Base-by-base conservation (phyloP, 2,888 invertebrate genomes). In the Keiferia lycopersicella region DNA sequence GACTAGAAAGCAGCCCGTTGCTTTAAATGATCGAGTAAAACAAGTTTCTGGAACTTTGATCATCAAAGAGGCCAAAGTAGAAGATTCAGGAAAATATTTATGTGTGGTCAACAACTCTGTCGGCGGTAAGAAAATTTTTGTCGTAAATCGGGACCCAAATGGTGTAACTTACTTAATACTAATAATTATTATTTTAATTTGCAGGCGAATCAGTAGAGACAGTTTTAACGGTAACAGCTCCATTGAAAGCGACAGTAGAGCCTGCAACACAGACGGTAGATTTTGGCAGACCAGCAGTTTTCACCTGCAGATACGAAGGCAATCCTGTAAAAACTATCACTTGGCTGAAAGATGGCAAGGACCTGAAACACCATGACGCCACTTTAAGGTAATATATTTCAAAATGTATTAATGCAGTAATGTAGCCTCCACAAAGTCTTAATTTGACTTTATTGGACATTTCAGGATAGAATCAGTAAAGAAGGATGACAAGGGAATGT, bases 401-500 rank as follows among this genome's bases (percentile, higher is more conserved):
- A 34, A 16, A 14, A n/a, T 61, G 18, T 18, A 53, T 41, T 12
- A 18, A 34, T 20, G 20, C n/a, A 18, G 18, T 12, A 11, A n/a
- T 16, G n/a, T 65, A 53, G 1, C 41, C 56, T 38, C 22, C 22
- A 64, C 14, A 30, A 41, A 41, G 51, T 22, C 11, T 50, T 22
- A 50, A 20, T 50, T 1, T 22, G 18, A 8, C 10, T 34, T 34
- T 8, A 34, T 34, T 34, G 10, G 8, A 34, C 34, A 34, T 34
- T 86, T 63, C 78, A 94, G 96, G 70, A 98, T 98, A 76, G 96
- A 96, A 77, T 95, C 97, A 1, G 97, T 98, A 0, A 96, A 97
- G 85, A 96, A 98, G 77, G 97, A 97, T 86, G 98, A 98, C 85
- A 97, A 97, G 81, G 98, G 98, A 78, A 98, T 98, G 98, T 98